Percentiles rank a stretch among this genome's conserved stretches.
phyloP scores from a whole-genome alignment of 2,888 invertebrate species.

The Chrysolina haemoptera region DNA sequence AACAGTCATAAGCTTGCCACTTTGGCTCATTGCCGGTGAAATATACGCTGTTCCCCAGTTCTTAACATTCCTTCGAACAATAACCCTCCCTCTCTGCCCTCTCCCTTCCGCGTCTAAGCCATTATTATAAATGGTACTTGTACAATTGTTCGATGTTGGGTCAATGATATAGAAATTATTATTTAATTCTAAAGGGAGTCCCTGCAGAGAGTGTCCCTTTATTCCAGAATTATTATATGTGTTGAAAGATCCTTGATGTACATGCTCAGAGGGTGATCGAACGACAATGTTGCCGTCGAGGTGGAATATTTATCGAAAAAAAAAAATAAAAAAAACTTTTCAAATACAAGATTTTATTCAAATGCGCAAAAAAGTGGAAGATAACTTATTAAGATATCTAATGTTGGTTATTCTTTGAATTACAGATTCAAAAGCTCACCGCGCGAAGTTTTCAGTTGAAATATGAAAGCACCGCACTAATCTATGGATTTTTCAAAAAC shows the following conservation, averaged over 20 bases:
- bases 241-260: slow-evolving; percentile 32
- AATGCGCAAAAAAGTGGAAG: no score
- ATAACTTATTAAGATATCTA: no score
- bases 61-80: slow-evolving; percentile 59
- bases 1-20: slow-evolving; percentile 46
- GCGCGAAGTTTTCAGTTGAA: no score
- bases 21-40: slow-evolving; percentile 61
- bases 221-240: slow-evolving; percentile 49
- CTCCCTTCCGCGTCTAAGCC: slow-evolving; percentile 31
- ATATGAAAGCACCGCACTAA: no score
- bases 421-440: no score
- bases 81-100: slow-evolving; percentile 45
- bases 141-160: slow-evolving; percentile 55
- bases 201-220: slow-evolving; percentile 37
- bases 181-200: slow-evolving; percentile 58
- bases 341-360: no score
- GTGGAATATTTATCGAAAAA: no score
- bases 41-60: slow-evolving; percentile 63
- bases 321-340: no score
- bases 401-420: no score
- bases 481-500: no score
- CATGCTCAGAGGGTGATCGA: slow-evolving; percentile 35
- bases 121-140: slow-evolving; percentile 42
- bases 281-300: no score
- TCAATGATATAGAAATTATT: slow-evolving; percentile 65